Conservation (phyloP, 2,888 invertebrate genomes). For the Drosophila kambysellisi region DNA sequence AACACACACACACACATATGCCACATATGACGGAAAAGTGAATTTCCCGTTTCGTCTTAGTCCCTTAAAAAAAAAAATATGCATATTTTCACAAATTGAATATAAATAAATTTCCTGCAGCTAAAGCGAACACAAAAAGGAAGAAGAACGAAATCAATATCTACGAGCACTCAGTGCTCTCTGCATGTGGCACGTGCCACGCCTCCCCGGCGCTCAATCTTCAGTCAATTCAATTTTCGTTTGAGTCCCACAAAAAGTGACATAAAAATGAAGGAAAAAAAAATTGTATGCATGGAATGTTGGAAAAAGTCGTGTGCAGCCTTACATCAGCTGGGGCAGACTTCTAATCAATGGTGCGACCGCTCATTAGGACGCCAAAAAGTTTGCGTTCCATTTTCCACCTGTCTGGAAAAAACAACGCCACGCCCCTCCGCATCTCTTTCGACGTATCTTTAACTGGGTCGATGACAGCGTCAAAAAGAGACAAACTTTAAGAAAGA, state of each 20-base stretch:
- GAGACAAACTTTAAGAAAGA: slow-evolving; percentile 50
- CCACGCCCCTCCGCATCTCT: neutral
- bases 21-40: slow-evolving; percentile 45
- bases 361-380: slow-evolving; percentile 53
- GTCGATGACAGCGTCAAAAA: slow-evolving; percentile 24
- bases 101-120: slow-evolving; percentile 80
- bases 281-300: slow-evolving; percentile 11
- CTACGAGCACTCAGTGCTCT: slow-evolving; percentile 20
- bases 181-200: slow-evolving; percentile 60
- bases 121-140: slow-evolving; percentile 12
- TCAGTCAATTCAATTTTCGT: slow-evolving; percentile 71
- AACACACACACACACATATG: neutral
- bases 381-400: slow-evolving; percentile 41
- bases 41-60: slow-evolving; percentile 46
- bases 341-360: slow-evolving; percentile 48
- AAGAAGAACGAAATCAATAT: slow-evolving; percentile 44
- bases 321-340: neutral
- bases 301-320: slow-evolving; percentile 1
- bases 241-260: slow-evolving; percentile 21
- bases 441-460: neutral
- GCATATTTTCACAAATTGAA: slow-evolving; percentile 76
- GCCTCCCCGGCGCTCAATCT: slow-evolving; percentile 21
- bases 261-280: slow-evolving; percentile 48
- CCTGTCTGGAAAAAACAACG: slow-evolving; percentile 17
- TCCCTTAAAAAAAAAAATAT: slow-evolving; percentile 38